Evolutionary conservation across 1,140 invertebrate genomes (phyloP), one percentile per base, ranked within the genome.

Genomic region (Apis florea): DNA sequence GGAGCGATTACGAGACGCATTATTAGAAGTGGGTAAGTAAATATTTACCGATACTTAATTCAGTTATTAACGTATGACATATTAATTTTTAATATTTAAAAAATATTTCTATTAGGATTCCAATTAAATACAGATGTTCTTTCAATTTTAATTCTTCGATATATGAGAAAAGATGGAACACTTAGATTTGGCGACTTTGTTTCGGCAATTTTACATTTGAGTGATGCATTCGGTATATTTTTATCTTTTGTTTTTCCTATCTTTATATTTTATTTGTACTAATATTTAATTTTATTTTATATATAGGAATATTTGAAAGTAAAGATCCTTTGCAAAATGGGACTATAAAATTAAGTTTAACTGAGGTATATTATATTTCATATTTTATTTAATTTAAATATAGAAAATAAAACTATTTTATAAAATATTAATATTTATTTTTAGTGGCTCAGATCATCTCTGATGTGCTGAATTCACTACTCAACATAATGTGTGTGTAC

Each of bases 181-280:
- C 94, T 98, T n/a, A 94, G 98, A 88, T 98, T 98, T 90, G 98
- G 98, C 24, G 98, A 99, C 92, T 98, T 98, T 91, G 97, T 98
- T 1, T 97, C 97, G 10, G 97, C 97, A 56, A 97, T 98, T 90
- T 94, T 98, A 83, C 97, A 98, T 90, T 94, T 99, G 53, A 97
- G 97, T 79, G 95, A 97, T 77, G 97, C 97, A 53, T 98, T 98
- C 91, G 96, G 97, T 97, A 83, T 1, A 58, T 9, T 26, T 67
- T 31, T 17, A 72, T 26, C 24, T 51, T 47, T 12, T 15, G 9
- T 54, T 54, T 54, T 11, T 47, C 26, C 12, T 8, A 10, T 12
- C 24, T 15, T 31, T 40, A 59, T 51, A 73, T 40, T 67, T 53
- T 51, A 6, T 66, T 59, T 24, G 54, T 54, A 63, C 24, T 76